phyloP scores from a whole-genome alignment of 2,888 invertebrate species.

The Uropetala carovei region DNA sequence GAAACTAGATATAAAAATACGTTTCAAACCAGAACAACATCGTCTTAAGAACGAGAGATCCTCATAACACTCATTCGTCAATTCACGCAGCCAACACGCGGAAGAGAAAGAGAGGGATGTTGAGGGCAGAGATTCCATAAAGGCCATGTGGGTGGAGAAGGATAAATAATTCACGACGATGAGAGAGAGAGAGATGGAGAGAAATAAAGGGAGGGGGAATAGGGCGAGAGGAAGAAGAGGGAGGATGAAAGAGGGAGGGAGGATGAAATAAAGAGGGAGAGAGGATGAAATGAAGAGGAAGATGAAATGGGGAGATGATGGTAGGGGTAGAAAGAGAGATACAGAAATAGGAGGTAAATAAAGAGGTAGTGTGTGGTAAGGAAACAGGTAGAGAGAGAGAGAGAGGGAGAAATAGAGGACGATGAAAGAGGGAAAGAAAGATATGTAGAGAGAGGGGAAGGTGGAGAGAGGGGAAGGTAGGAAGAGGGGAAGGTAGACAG shows the following conservation, averaged over 20 bases:
- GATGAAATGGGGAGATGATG: neutral
- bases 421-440: neutral
- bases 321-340: neutral
- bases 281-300: neutral
- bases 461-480: neutral
- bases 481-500: neutral
- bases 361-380: neutral
- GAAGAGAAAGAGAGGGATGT: too few relatives aligned
- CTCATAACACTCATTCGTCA: neutral
- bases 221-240: too few relatives aligned
- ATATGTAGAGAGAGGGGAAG: neutral
- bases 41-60: neutral
- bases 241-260: too few relatives aligned
- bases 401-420: neutral
- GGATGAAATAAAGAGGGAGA: too few relatives aligned
- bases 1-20: too few relatives aligned
- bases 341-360: neutral
- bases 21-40: too few relatives aligned
- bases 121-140: too few relatives aligned
- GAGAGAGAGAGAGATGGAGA: too few relatives aligned
- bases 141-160: too few relatives aligned
- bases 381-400: neutral
- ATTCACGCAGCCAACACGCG: neutral
- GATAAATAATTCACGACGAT: too few relatives aligned
- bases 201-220: too few relatives aligned